Evolutionary conservation across 2,113 vertebrate genomes (phyloP).

Genomic region (Gambusia affinis): DNA sequence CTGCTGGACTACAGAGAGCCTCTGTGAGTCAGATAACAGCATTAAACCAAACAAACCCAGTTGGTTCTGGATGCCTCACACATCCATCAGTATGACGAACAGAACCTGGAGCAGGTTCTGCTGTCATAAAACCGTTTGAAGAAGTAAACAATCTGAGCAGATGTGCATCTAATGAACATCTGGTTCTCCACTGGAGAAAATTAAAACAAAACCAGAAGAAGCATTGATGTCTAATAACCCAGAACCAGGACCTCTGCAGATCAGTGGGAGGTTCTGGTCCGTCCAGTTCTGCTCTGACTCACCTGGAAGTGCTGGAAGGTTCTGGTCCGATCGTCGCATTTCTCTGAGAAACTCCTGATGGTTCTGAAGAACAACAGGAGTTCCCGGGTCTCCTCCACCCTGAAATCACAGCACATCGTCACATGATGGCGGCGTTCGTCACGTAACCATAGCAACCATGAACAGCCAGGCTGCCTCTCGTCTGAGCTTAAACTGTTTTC

Average conservation of each 20-base stretch:
- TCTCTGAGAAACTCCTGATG: slow-evolving; percentile 83
- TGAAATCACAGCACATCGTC: slow-evolving; percentile 60
- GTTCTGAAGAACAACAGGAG: slow-evolving; percentile 87
- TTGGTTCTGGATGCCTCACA: not conserved
- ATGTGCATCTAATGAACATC: not conserved
- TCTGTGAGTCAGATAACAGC: not conserved
- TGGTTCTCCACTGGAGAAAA: not conserved
- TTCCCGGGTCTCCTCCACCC: slow-evolving; percentile 81
- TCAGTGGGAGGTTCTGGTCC: not conserved
- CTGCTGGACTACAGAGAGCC: not conserved
- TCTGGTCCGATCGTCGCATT: slow-evolving; percentile 79
- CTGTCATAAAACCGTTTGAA: not conserved
- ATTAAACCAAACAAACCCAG: not conserved
- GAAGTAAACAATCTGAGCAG: not conserved
- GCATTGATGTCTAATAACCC: not conserved
- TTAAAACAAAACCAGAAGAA: not conserved
- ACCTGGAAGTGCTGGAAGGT: slow-evolving; percentile 92
- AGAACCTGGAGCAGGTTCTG: not conserved
- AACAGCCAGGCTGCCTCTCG: not conserved
- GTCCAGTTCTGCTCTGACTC: slow-evolving; percentile 38
- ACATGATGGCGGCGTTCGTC: not conserved
- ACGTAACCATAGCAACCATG: not conserved
- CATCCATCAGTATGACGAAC: not conserved
- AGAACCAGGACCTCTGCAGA: not conserved
- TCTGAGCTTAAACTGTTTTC: not conserved